Evolutionary conservation across 1,140 invertebrate genomes (phyloP).

Genomic region (Hyphantria cunea): DNA sequence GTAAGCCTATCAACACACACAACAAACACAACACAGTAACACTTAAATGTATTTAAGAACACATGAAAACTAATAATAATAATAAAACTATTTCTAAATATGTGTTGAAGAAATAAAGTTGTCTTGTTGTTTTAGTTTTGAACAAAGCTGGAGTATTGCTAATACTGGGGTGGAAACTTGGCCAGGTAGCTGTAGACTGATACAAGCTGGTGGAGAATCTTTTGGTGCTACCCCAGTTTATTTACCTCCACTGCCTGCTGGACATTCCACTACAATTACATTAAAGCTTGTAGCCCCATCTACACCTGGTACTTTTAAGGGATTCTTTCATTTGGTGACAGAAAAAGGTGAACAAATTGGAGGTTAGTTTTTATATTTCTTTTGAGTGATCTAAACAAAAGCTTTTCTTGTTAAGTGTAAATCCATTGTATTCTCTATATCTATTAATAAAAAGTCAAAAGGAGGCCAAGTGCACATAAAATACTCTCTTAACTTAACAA

Average conservation of each 20-base stretch:
- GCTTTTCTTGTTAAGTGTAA: too few species aligned
- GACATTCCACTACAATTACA: slow-evolving; percentile 65
- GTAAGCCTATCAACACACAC: slow-evolving; percentile 49
- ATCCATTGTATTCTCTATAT: too few species aligned
- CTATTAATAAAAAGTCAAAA: too few species aligned
- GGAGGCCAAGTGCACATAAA: too few species aligned
- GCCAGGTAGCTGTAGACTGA: slow-evolving; percentile 72
- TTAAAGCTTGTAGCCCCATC: slow-evolving; percentile 66
- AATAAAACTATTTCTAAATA: not conserved
- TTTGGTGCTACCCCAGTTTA: slow-evolving; percentile 58
- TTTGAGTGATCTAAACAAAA: too few species aligned
- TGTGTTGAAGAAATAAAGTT: not conserved
- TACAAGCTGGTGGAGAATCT: slow-evolving; percentile 65
- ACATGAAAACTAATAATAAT: not conserved
- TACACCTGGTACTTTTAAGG: slow-evolving; percentile 59
- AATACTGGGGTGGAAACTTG: slow-evolving; percentile 73
- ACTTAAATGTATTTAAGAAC: not conserved
- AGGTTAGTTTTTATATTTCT: slow-evolving; percentile 42
- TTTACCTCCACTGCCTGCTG: slow-evolving; percentile 61
- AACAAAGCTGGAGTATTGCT: slow-evolving; percentile 74
- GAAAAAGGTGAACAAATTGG: slow-evolving; percentile 72
- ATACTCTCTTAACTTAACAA: too few species aligned
- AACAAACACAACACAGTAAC: not conserved
- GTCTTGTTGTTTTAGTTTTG: slow-evolving; percentile 64
- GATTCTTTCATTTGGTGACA: slow-evolving; percentile 70